Evolutionary conservation across 2,113 vertebrate genomes (phyloP), one percentile per base, ranked within the genome.

Genomic region (Tupaia tana): DNA sequence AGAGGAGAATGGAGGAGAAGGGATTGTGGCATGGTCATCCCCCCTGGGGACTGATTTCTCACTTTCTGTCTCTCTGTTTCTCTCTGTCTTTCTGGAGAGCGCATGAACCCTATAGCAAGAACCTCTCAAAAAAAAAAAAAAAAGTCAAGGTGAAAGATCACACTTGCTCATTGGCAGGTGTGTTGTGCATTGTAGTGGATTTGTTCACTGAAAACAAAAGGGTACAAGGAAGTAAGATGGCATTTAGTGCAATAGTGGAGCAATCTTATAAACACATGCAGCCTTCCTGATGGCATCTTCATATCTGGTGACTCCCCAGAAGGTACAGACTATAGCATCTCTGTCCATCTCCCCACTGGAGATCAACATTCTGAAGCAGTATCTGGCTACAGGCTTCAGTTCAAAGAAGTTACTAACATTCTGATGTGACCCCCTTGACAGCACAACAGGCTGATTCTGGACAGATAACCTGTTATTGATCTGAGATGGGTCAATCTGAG

Each of bases 261-360:
- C 8, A 6, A 15, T 6, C 66, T 15, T 1, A 3, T 6, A 31
- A n/a, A 2, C 11, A 2, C 11, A 9, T 25, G 43, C 1, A 0
- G 6, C 8, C 10, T 1, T 2, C 74, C 14, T 18, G 4, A 13
- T 9, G 15, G 61, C 22, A 3, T 73, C 78, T 52, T 15, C 14
- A 13, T 13, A 10, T n/a, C 34, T 29, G 22, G 20, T 1, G 3
- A 2, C 0, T 3, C 10, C 54, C 54, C 34, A 15, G 43, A 5
- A 64, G 16, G 70, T 7, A n/a, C 4, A 1, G 52, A 2, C 24
- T 2, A 1, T 9, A 0, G 22, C n/a, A 9, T 12, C 27, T 34
- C 75, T 43, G 27, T 18, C 52, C 12, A 1, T 52, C 14, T 29
- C 59, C 14, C 22, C 1, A 52, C 3, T 52, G 91, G 52, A 81